These are phyloP conservation scores for Rachycentron canadum DNA, from an alignment of 2,797 vertebrate species.

Conservation along the genomic window DNA sequence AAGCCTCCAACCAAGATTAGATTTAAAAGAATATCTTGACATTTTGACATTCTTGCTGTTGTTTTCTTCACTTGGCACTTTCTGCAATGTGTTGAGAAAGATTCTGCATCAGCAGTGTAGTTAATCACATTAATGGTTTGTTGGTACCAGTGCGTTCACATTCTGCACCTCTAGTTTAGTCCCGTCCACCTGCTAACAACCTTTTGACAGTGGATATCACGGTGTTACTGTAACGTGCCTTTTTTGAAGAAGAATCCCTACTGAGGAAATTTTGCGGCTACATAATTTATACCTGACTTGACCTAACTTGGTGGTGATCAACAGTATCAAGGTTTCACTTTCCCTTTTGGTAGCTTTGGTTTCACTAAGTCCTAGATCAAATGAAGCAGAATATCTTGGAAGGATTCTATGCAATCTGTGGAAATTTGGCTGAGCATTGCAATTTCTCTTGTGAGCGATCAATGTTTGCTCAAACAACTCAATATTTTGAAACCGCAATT, in stretches of 20 bases:
- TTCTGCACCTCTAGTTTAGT: constrained; percentile 19
- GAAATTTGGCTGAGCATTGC: not conserved
- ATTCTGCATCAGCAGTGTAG: constrained; percentile 31
- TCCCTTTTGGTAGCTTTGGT: constrained; percentile 7
- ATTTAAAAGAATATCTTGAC: constrained; percentile 52
- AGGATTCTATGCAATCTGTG: not conserved
- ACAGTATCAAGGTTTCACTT: not conserved
- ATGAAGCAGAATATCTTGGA: not conserved
- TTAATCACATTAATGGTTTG: constrained; percentile 53
- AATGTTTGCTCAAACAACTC: constrained; percentile 25
- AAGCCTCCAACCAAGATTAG: constrained; percentile 41
- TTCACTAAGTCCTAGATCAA: not conserved
- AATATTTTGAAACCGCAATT: constrained; percentile 27
- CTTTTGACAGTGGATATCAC: constrained; percentile 49
- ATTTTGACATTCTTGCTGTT: constrained; percentile 34
- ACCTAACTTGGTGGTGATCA: not conserved
- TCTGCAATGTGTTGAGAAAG: constrained; percentile 18
- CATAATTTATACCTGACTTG: not conserved
- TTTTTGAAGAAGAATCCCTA: not conserved
- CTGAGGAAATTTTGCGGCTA: not conserved
- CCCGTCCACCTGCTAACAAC: constrained; percentile 48
- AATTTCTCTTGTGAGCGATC: not conserved
- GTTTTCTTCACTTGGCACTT: constrained; percentile 28
- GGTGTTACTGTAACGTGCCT: constrained; percentile 9
- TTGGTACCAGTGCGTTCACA: constrained; percentile 9